These are phyloP conservation scores for Apamea sordens DNA, from an alignment of 2,888 invertebrate genomes.

Conservation along the genomic window DNA sequence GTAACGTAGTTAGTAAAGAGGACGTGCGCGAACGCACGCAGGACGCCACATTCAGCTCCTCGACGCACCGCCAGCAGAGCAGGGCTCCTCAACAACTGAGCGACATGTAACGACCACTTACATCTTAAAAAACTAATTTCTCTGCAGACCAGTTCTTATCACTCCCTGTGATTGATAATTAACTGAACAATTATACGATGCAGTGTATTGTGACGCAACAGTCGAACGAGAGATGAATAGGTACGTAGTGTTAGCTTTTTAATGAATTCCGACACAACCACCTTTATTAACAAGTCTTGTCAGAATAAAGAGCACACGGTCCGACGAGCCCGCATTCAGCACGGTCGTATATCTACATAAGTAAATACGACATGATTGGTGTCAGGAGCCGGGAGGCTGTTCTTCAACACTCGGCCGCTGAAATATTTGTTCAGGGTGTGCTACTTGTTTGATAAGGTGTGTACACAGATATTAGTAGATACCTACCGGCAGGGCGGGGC, in stretches of 20 bases:
- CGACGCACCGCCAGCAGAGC: not conserved
- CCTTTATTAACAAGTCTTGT: constrained; percentile 44
- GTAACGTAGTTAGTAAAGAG: constrained; percentile 13
- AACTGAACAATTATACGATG: constrained; percentile 14
- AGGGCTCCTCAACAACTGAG: not conserved
- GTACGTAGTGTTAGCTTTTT: constrained; percentile 31
- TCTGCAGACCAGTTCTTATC: constrained; percentile 21
- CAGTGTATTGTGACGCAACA: constrained; percentile 11
- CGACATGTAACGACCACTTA: constrained; percentile 41
- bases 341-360: constrained; percentile 43
- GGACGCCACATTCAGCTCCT: not conserved
- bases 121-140: constrained; percentile 30
- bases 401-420: constrained; percentile 38
- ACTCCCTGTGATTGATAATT: constrained; percentile 25
- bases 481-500: constrained; percentile 65
- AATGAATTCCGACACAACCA: constrained; percentile 60
- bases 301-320: constrained; percentile 40
- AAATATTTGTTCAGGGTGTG: constrained; percentile 55
- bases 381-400: constrained; percentile 47
- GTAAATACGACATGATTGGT: constrained; percentile 50
- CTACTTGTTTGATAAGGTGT: constrained; percentile 58
- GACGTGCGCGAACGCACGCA: constrained; percentile 4
- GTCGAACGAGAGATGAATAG: constrained; percentile 16
- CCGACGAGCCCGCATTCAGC: constrained; percentile 6
- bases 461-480: constrained; percentile 53